Conservation (phyloP, 53 echinoderm and acorn worm species). For the Zoroaster sp. region DNA sequence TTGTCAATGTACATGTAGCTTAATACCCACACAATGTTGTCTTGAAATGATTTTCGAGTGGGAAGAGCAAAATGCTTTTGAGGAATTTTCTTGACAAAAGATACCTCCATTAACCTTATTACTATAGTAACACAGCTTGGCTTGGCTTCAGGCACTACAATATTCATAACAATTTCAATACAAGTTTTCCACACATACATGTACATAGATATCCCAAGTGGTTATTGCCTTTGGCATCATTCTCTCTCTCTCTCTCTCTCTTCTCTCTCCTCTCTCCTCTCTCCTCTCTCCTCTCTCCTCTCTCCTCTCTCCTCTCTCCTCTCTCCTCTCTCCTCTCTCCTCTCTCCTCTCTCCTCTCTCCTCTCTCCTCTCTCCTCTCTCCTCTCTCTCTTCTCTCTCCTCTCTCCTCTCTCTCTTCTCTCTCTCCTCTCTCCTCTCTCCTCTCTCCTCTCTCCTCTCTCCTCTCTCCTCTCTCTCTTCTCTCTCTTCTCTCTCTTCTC, state of each 20-base stretch:
- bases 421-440: not conserved
- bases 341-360: too few relatives aligned
- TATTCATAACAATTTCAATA: constrained; percentile 42
- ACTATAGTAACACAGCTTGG: not conserved
- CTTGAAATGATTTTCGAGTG: not conserved
- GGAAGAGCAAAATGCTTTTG: not conserved
- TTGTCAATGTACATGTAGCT: too few relatives aligned
- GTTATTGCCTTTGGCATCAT: constrained; percentile 8
- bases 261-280: not conserved
- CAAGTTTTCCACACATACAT: constrained; percentile 20
- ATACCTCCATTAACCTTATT: not conserved
- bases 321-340: too few relatives aligned
- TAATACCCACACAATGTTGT: too few relatives aligned
- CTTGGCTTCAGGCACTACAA: not conserved
- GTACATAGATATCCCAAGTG: constrained; percentile 4
- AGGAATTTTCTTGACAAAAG: not conserved
- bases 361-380: not conserved
- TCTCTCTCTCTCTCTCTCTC: not conserved
- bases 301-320: too few relatives aligned
- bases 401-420: not conserved
- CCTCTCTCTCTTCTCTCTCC: not conserved
- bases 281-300: not conserved
- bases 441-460: not conserved
- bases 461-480: not conserved
- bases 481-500: not conserved